Evolutionary conservation across 2,888 invertebrate genomes (phyloP), one percentile per base, ranked within the genome.

Genomic region (Oscheius sp.): DNA sequence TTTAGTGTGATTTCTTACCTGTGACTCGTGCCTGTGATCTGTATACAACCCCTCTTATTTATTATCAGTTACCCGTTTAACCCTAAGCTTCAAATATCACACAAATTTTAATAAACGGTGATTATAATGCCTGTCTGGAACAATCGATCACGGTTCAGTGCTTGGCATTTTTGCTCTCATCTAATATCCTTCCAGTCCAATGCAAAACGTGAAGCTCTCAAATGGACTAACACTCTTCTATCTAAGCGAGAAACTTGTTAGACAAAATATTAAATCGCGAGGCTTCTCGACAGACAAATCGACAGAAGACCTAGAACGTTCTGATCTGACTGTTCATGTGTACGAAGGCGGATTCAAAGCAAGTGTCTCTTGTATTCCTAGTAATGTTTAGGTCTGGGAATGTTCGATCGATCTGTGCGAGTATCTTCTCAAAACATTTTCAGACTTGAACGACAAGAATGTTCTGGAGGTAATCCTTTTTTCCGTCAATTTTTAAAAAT

Each of bases 331-430:
- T 1, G 75, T 76, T 1, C 80, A 83, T 66, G 81, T 85, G 51
- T 87, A 87, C 70, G 87, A 87, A 75, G 96, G 96, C 85, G 97
- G 97, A 10, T 91, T 96, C 47, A 96, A 96, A 92, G 93, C 96
- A 10, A 4, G 72, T 21, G 21, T 21, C 21, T 21, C 21, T 21
- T 21, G 21, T 21, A 21, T 21, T 21, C 21, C 21, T 21, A 21
- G 2, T 13, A 35, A 21, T 35, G 21, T 68, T n/a, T 73, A 83
- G 84, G 82, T 84, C 76, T 97, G 97, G 97, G 96, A 97, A 91
- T 95, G 96, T 88, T 94, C 95, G 4, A 91, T 92, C 85, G 96
- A 96, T 89, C 90, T 96, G 72, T 90, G 93, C 51, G 90, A 92
- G 76, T 94, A 93, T 89, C 89, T 96, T 51, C 84, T 90, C 51